Evolutionary conservation across 2,797 vertebrate genomes (phyloP).

Genomic region (Microchirus variegatus): DNA sequence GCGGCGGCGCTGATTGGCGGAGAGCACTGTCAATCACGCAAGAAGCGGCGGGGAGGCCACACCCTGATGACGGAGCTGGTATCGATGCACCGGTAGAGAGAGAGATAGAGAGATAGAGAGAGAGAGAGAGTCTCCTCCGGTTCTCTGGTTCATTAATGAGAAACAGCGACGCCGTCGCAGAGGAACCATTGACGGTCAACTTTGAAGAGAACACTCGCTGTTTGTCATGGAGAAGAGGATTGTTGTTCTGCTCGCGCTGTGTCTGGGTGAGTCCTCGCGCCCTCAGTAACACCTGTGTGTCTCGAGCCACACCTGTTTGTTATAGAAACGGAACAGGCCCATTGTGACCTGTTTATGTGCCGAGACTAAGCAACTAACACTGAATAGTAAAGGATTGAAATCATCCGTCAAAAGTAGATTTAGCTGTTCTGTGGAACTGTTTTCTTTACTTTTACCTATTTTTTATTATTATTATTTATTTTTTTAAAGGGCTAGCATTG

Average conservation of each 20-base stretch:
- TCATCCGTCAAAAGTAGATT: no score
- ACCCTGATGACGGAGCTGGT: constrained; percentile 20
- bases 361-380: background rate
- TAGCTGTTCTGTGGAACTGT: no score
- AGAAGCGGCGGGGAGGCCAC: background rate
- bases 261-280: constrained; percentile 57
- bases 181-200: background rate
- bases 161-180: accelerated
- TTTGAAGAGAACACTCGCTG: accelerated
- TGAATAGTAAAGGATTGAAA: no score
- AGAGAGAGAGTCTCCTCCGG: no score
- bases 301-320: constrained; percentile 65
- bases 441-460: no score
- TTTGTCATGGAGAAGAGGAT: constrained; percentile 33
- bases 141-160: background rate
- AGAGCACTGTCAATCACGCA: constrained; percentile 27
- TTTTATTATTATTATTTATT: no score
- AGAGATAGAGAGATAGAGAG: no score
- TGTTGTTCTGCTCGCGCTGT: constrained; percentile 11
- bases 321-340: background rate
- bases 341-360: background rate
- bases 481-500: no score
- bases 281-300: background rate
- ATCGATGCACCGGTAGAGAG: constrained; percentile 43
- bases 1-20: constrained; percentile 50